These are phyloP conservation scores for Loripinus fragilis DNA, from an alignment of 2,888 invertebrate species.

Conservation along the genomic window DNA sequence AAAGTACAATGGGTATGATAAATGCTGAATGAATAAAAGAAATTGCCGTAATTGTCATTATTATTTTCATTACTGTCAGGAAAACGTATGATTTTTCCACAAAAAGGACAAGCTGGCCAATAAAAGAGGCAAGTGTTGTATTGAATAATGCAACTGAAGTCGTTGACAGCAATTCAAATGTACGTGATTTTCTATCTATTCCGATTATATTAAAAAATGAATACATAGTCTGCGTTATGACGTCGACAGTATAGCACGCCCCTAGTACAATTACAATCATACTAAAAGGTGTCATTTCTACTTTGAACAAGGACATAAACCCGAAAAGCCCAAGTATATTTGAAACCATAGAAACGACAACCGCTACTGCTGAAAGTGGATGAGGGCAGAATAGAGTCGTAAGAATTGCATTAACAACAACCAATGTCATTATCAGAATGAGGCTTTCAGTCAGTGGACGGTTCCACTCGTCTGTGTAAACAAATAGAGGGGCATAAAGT, in stretches of 20 bases:
- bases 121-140: slow-evolving; percentile 36
- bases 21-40: slow-evolving; percentile 26
- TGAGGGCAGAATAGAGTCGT: too few species aligned
- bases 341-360: background rate
- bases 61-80: slow-evolving; percentile 32
- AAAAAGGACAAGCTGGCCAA: slow-evolving; percentile 32
- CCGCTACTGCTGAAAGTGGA: background rate
- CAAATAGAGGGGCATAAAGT: too few species aligned
- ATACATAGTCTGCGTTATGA: slow-evolving; percentile 29
- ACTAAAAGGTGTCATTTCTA: slow-evolving; percentile 35
- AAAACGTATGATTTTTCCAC: slow-evolving; percentile 45
- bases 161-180: slow-evolving; percentile 34
- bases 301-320: slow-evolving; percentile 24
- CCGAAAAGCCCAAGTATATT: slow-evolving; percentile 30
- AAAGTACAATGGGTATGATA: slow-evolving; percentile 31
- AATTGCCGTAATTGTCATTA: slow-evolving; percentile 24
- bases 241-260: slow-evolving; percentile 19
- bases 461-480: too few species aligned
- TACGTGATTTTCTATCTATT: slow-evolving; percentile 24
- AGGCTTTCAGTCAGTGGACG: too few species aligned
- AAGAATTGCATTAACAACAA: too few species aligned
- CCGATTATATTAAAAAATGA: slow-evolving; percentile 31
- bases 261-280: slow-evolving; percentile 33
- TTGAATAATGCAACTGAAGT: slow-evolving; percentile 38
- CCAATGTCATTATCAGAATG: too few species aligned